phyloP scores from a whole-genome alignment of 2,797 vertebrate genomes.

The Gastrophryne carolinensis region DNA sequence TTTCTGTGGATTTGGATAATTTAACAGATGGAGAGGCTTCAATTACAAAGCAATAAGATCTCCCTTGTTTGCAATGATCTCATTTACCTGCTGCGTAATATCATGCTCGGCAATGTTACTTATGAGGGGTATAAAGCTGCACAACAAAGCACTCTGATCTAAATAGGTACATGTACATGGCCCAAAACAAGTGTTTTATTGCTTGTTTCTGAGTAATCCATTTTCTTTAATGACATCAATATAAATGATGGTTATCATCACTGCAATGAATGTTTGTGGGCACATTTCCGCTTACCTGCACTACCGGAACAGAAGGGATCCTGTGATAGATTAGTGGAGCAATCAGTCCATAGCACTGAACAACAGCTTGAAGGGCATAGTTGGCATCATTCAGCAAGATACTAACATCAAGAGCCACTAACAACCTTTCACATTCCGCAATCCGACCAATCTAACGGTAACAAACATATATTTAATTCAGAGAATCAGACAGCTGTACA shows the following conservation, averaged over 20 bases:
- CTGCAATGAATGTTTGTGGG: not conserved
- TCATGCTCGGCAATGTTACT: not conserved
- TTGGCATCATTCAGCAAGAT: constrained; percentile 77
- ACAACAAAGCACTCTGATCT: not conserved
- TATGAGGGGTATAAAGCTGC: not conserved
- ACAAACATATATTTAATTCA: constrained; percentile 43
- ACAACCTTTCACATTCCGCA: constrained; percentile 82
- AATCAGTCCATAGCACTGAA: constrained; percentile 86
- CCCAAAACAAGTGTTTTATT: not conserved
- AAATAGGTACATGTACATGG: not conserved
- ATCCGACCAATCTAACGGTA: constrained; percentile 79
- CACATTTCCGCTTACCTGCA: constrained; percentile 76
- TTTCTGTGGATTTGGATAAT: not conserved
- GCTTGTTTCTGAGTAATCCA: constrained; percentile 2
- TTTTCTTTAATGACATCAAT: constrained; percentile 1
- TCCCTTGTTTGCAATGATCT: not conserved
- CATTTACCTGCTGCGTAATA: not conserved
- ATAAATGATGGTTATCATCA: constrained; percentile 4
- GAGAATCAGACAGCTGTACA: constrained; percentile 15
- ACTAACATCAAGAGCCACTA: constrained; percentile 84
- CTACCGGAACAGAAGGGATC: constrained; percentile 73
- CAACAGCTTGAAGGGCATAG: constrained; percentile 79
- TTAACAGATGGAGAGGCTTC: not conserved
- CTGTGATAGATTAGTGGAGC: constrained; percentile 87
- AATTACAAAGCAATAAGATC: not conserved